Evolutionary conservation across 2,888 invertebrate genomes (phyloP).

Genomic region (Timandra comae): DNA sequence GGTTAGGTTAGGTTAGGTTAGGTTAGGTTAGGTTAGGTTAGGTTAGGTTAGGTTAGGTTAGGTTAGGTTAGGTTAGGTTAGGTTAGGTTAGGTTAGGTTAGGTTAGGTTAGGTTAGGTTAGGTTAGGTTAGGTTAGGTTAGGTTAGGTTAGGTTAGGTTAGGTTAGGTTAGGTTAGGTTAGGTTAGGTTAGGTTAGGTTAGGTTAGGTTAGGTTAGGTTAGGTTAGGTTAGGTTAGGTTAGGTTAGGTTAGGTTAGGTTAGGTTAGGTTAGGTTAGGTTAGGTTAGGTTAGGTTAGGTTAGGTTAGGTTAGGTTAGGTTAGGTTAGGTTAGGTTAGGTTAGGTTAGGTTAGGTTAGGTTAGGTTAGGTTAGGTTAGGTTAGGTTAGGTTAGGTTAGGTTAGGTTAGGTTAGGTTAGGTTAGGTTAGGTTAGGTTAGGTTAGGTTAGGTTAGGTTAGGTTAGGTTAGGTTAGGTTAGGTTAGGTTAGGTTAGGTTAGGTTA

Average conservation of each 20-base stretch:
- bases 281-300: slow-evolving; percentile 8
- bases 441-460: slow-evolving; percentile 7
- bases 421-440: slow-evolving; percentile 5
- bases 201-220: slow-evolving; percentile 8
- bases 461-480: slow-evolving; percentile 11
- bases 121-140: slow-evolving; percentile 7
- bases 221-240: slow-evolving; percentile 9
- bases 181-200: slow-evolving; percentile 14
- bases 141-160: slow-evolving; percentile 21
- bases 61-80: slow-evolving; percentile 14
- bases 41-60: slow-evolving; percentile 12
- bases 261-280: slow-evolving; percentile 8
- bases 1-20: slow-evolving; percentile 13
- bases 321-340: slow-evolving; percentile 11
- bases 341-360: slow-evolving; percentile 5
- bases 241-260: slow-evolving; percentile 8
- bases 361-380: slow-evolving; percentile 5
- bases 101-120: slow-evolving; percentile 9
- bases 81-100: slow-evolving; percentile 16
- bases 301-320: slow-evolving; percentile 10
- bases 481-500: slow-evolving; percentile 11
- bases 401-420: slow-evolving; percentile 5
- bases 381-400: slow-evolving; percentile 5
- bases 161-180: slow-evolving; percentile 19
- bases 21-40: slow-evolving; percentile 9